These are phyloP conservation scores for Hestina assimilis DNA, from an alignment of 1,140 invertebrate genomes.

Conservation along the genomic window DNA sequence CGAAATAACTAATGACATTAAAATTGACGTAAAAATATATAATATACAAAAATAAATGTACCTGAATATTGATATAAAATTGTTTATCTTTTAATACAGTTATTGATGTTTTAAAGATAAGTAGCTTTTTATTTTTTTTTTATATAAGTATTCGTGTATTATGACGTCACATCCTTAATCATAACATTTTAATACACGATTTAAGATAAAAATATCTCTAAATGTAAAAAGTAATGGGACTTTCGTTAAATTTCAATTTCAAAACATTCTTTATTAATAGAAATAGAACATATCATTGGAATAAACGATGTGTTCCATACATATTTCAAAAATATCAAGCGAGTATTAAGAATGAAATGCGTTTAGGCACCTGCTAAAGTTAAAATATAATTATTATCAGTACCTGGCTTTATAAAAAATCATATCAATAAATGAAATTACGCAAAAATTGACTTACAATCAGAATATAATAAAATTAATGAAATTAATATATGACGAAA, in stretches of 20 bases:
- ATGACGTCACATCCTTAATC: too few relatives aligned
- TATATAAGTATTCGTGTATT: too few relatives aligned
- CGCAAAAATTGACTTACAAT: too few relatives aligned
- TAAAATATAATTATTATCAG: neutral
- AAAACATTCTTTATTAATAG: neutral
- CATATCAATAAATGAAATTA: neutral
- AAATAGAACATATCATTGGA: constrained; percentile 14
- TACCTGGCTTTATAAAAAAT: neutral
- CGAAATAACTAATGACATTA: too few relatives aligned
- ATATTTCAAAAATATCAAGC: constrained; percentile 7
- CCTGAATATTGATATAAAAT: neutral
- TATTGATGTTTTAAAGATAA: too few relatives aligned
- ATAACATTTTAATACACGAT: too few relatives aligned
- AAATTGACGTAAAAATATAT: too few relatives aligned
- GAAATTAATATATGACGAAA: too few relatives aligned
- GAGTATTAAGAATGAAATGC: neutral
- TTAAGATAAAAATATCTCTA: too few relatives aligned
- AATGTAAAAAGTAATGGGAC: neutral
- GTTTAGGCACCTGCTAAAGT: constrained; percentile 17
- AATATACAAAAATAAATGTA: too few relatives aligned
- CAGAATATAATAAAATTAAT: too few relatives aligned
- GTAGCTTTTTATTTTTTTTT: too few relatives aligned
- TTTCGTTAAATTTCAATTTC: neutral
- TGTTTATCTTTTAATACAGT: neutral
- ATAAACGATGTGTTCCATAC: constrained; percentile 21